These are phyloP conservation scores for Diarsia rubi DNA, from an alignment of 2,888 invertebrate species.

Conservation along the genomic window DNA sequence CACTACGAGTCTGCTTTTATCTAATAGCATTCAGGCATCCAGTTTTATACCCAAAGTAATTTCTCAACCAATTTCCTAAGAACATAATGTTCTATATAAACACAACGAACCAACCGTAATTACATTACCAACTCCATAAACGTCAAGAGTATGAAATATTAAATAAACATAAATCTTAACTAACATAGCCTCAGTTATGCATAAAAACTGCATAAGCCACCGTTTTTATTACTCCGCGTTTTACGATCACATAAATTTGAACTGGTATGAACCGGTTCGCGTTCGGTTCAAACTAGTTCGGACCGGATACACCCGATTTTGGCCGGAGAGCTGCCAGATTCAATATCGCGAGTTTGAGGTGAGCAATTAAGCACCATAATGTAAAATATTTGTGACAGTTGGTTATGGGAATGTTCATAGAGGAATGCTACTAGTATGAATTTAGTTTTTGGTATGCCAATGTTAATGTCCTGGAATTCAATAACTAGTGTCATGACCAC, in stretches of 20 bases:
- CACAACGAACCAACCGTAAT: conserved; percentile 41
- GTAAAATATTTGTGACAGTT: conserved; percentile 17
- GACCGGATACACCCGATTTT: conserved; percentile 54
- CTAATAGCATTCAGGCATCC: not conserved
- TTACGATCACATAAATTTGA: conserved; percentile 75
- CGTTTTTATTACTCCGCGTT: conserved; percentile 71
- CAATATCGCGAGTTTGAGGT: conserved; percentile 54
- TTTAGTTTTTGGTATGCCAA: not conserved
- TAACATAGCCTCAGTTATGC: conserved; percentile 59
- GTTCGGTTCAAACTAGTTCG: conserved; percentile 45
- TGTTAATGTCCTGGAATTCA: not conserved
- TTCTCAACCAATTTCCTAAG: conserved; percentile 19
- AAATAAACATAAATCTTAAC: conserved; percentile 62
- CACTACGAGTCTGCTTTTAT: not conserved
- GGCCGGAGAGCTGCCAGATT: conserved; percentile 54
- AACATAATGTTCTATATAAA: conserved; percentile 47
- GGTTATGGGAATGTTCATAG: not conserved
- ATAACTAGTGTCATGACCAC: not conserved
- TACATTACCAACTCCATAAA: conserved; percentile 55
- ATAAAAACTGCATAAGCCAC: conserved; percentile 76
- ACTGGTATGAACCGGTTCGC: conserved; percentile 60
- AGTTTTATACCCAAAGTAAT: not conserved
- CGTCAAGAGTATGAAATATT: conserved; percentile 54
- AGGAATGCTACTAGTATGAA: not conserved
- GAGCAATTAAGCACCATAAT: conserved; percentile 27